Evolutionary conservation across 2,888 invertebrate genomes (phyloP), one percentile per base, ranked within the genome.

Genomic region (Drosophila glabriapex): DNA sequence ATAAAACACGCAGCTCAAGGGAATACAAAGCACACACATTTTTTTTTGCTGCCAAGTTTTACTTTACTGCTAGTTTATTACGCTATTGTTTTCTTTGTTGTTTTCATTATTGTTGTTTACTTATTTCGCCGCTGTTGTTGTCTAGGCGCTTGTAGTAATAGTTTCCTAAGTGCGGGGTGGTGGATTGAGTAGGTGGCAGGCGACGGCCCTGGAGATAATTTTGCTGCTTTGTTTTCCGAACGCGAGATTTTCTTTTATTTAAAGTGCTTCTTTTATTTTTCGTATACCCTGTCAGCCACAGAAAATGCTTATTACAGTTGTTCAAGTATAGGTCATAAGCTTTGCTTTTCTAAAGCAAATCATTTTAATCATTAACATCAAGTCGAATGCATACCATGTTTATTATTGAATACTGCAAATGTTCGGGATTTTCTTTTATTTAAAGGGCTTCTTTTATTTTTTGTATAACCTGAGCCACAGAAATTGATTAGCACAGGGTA

Each of bases 41-140:
- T 56, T 75, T 84, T 85, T 71, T 60, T 68, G 72, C 55, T 56
- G 41, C 55, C 49, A 82, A 89, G 68, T 78, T 89, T 83, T 64
- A 71, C 87, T 83, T 69, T 61, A 53, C 68, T 73, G 77, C 68
- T 80, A 89, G 90, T 85, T 90, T 90, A 90, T 90, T 90, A 83
- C 74, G 86, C 73, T 60, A 76, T 90, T 89, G 86, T 85, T 82
- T 65, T 74, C 49, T 68, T 71, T 82, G 68, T 72, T 78, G 60
- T 74, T 78, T 65, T 79, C 72, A 69, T 76, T 82, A 67, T 82
- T 82, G 78, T 78, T 85, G 79, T 79, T 85, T 78, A 81, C 78
- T 68, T 69, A 82, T 72, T 85, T 70, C 65, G 68, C 67, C 67
- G 64, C 80, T 46, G 46, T 46, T 83, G 83, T 88, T 83, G 82